Conservation (phyloP, 2,797 vertebrate species). For the Tadarida brasiliensis region DNA sequence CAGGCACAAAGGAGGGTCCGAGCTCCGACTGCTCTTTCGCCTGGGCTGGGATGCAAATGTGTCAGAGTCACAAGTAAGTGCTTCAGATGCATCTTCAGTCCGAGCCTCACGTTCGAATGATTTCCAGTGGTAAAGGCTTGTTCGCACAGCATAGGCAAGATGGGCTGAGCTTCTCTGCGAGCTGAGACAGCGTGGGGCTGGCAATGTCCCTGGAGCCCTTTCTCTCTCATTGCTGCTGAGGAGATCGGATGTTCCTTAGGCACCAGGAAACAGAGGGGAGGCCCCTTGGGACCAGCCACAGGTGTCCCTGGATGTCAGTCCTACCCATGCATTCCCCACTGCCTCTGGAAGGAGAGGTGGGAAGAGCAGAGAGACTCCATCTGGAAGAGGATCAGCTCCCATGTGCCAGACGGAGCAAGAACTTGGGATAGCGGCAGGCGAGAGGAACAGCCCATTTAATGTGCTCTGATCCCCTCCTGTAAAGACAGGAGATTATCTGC, state of each 20-base stretch:
- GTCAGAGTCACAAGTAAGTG: not conserved
- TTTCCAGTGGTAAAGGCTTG: not conserved
- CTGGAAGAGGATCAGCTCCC: not conserved
- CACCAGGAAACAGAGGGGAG: not conserved
- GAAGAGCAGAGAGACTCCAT: not conserved
- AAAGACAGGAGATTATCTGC: slow-evolving; percentile 89
- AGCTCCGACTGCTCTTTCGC: not conserved
- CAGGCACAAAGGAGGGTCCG: not conserved
- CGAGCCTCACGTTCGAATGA: not conserved
- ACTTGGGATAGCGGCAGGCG: slow-evolving; percentile 51
- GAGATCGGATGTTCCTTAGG: not conserved
- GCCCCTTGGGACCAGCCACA: not conserved
- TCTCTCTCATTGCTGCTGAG: not conserved
- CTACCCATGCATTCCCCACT: not conserved
- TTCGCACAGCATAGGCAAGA: not conserved
- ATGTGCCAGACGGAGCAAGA: slow-evolving; percentile 10
- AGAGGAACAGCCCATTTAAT: slow-evolving; percentile 85
- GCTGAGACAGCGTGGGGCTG: not conserved
- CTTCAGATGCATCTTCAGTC: not conserved
- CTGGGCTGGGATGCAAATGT: accelerated
- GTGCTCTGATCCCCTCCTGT: slow-evolving; percentile 86
- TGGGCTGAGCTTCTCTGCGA: not conserved
- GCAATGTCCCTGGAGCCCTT: not conserved
- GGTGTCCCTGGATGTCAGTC: not conserved
- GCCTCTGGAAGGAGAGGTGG: not conserved